phyloP scores from a whole-genome alignment of 2,888 invertebrate genomes.

The Eupithecia vulgata region DNA sequence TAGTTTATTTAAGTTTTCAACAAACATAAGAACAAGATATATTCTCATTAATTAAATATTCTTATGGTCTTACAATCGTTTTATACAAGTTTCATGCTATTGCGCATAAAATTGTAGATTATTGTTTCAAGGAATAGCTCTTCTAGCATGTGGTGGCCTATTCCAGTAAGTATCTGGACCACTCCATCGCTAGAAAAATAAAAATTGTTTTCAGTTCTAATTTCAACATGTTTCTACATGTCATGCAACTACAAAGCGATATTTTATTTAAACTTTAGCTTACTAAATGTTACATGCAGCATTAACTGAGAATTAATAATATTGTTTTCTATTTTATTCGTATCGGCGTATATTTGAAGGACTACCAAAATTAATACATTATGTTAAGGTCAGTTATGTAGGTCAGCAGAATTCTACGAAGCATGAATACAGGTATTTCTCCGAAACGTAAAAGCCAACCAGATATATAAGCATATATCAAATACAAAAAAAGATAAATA shows the following conservation, averaged over 20 bases:
- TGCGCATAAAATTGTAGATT: background rate
- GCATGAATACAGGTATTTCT: background rate
- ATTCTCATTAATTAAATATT: background rate
- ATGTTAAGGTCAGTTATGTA: background rate
- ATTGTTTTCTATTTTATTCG: background rate
- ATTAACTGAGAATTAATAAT: background rate
- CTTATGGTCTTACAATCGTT: no score
- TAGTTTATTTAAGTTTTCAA: background rate
- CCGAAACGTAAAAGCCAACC: background rate
- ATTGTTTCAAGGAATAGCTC: background rate
- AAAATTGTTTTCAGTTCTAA: constrained; percentile 13
- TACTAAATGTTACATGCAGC: constrained; percentile 5
- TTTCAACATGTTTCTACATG: background rate
- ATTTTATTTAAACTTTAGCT: background rate
- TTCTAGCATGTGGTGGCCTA: constrained; percentile 10
- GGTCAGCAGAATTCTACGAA: constrained; percentile 11
- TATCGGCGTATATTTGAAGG: background rate
- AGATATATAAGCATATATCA: background rate
- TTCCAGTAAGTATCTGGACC: constrained; percentile 27
- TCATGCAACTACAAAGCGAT: constrained; percentile 11
- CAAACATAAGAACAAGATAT: background rate
- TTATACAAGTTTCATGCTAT: background rate
- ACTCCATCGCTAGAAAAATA: constrained; percentile 40
- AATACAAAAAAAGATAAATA: background rate
- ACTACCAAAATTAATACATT: background rate